Conservation (phyloP, 2,113 vertebrate genomes). For the Oryzias javanicus region DNA sequence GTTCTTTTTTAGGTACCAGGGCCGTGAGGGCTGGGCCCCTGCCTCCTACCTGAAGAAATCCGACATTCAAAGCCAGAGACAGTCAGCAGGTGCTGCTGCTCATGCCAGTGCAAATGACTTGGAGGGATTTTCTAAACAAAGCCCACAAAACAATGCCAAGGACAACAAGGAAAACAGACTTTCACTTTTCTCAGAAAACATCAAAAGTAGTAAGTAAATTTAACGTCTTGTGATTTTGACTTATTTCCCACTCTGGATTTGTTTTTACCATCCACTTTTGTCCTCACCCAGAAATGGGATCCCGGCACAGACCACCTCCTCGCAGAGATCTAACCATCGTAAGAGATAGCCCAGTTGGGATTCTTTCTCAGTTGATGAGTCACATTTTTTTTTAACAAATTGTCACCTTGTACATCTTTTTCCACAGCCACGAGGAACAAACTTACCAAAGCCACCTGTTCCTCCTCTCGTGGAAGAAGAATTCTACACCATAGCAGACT, state of each 20-base stretch:
- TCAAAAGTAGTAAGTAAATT: conserved; percentile 79
- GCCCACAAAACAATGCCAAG: conserved; percentile 55
- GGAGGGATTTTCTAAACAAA: conserved; percentile 83
- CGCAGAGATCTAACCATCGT: conserved; percentile 96
- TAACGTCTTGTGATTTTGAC: not conserved
- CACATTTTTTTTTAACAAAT: not conserved
- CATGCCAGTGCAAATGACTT: conserved; percentile 84
- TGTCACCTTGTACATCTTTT: not conserved
- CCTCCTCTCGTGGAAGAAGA: conserved; percentile 97
- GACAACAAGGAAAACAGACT: conserved; percentile 78
- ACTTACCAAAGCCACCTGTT: conserved; percentile 91
- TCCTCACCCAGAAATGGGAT: conserved; percentile 81
- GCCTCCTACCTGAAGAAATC: conserved; percentile 94
- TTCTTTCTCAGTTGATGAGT: not conserved
- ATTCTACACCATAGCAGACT: conserved; percentile 97
- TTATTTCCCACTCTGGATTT: too few species aligned
- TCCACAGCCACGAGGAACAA: conserved; percentile 86
- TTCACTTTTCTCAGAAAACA: conserved; percentile 72
- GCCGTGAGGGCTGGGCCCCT: conserved; percentile 95
- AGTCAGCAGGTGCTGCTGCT: conserved; percentile 75
- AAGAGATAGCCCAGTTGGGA: conserved; percentile 62
- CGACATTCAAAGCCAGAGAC: conserved; percentile 82
- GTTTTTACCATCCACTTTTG: not conserved
- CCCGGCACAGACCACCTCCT: conserved; percentile 92
- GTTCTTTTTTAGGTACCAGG: conserved; percentile 83